Conservation (phyloP, 2,113 vertebrate species). For the Pycnonotus jocosus region DNA sequence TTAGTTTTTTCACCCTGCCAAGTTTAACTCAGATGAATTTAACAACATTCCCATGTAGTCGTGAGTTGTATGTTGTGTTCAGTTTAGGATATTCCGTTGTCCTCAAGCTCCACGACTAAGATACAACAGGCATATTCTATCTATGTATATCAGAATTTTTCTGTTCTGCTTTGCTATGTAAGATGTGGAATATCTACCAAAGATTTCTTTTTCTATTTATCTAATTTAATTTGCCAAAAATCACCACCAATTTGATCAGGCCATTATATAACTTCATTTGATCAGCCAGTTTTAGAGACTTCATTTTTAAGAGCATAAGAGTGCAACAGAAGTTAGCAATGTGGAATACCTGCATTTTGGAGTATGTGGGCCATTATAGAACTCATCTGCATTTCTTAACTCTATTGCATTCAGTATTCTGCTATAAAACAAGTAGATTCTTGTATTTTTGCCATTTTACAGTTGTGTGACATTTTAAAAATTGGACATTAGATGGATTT, state of each 20-base stretch:
- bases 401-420: not conserved
- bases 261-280: not conserved
- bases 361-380: not conserved
- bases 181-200: not conserved
- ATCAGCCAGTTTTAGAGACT: not conserved
- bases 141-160: not conserved
- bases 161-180: not conserved
- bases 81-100: not conserved
- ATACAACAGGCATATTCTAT: not conserved
- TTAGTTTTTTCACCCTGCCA: not conserved
- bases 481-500: not conserved
- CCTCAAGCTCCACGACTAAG: not conserved
- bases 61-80: not conserved
- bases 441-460: slow-evolving; percentile 2
- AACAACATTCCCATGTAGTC: not conserved
- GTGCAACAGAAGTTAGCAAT: not conserved
- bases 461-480: not conserved
- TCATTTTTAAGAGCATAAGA: not conserved
- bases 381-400: not conserved
- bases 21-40: not conserved
- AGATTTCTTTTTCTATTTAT: not conserved
- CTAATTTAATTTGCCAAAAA: not conserved
- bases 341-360: not conserved
- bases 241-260: not conserved
- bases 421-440: not conserved